Conservation (phyloP, 1,140 invertebrate species). For the Arion vulgaris region DNA sequence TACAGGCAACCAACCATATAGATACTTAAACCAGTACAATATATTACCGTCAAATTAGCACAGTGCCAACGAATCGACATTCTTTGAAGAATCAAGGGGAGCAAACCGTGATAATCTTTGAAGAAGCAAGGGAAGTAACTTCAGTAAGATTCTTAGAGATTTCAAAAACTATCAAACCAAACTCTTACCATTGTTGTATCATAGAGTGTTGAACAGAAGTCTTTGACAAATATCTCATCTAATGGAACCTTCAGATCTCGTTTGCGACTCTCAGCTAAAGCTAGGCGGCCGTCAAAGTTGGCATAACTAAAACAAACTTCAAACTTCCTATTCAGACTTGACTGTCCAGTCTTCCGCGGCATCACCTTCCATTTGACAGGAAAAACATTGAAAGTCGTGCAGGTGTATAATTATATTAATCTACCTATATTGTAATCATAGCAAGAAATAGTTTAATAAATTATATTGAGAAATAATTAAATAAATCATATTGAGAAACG, state of each 20-base stretch:
- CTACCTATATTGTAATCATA: background rate
- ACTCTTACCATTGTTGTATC: constrained; percentile 65
- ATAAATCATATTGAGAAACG: too few species aligned
- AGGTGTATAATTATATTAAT: background rate
- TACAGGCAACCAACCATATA: too few species aligned
- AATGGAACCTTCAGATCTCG: constrained; percentile 54
- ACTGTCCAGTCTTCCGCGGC: constrained; percentile 66
- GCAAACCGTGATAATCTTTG: too few species aligned
- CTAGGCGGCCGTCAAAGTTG: constrained; percentile 65
- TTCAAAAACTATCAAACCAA: too few species aligned
- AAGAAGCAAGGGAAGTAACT: too few species aligned
- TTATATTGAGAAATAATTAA: background rate
- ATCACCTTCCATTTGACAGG: constrained; percentile 55
- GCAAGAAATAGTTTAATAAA: background rate
- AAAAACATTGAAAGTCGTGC: too few species aligned
- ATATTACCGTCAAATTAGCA: too few species aligned
- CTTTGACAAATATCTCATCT: constrained; percentile 58
- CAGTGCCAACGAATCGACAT: too few species aligned
- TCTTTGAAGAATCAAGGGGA: too few species aligned
- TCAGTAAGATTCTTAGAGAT: too few species aligned
- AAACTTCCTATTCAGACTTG: constrained; percentile 60
- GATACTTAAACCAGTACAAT: too few species aligned
- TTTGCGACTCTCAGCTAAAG: constrained; percentile 53
- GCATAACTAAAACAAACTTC: constrained; percentile 68
- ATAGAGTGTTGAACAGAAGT: constrained; percentile 59